Conservation (phyloP, 1,140 invertebrate species). For the Pogonomyrmex californicus region DNA sequence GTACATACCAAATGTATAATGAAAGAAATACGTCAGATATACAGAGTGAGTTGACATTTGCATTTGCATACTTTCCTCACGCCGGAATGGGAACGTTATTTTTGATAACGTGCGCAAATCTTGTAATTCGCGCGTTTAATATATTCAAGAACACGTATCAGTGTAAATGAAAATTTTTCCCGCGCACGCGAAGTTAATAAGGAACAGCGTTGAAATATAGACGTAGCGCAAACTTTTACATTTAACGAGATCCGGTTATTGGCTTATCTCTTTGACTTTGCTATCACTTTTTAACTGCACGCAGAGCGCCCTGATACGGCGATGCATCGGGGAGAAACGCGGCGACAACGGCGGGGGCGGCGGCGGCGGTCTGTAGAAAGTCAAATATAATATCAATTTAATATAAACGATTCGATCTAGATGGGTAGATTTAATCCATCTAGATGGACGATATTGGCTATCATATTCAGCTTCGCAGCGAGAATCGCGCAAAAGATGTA, state of each 20-base stretch:
- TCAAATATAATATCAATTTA: slow-evolving; percentile 52
- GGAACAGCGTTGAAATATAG: background rate
- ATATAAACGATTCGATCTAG: slow-evolving; percentile 36
- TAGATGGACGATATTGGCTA: slow-evolving; percentile 30
- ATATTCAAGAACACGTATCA: background rate
- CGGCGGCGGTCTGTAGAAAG: slow-evolving; percentile 7
- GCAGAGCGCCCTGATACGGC: background rate
- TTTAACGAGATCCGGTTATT: slow-evolving; percentile 33
- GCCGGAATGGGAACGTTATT: background rate
- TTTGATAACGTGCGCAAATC: slow-evolving; percentile 31
- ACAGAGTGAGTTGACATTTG: too few species aligned
- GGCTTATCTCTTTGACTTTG: slow-evolving; percentile 23
- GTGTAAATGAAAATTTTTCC: background rate
- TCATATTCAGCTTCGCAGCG: background rate
- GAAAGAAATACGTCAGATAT: background rate
- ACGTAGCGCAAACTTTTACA: background rate
- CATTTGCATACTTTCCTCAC: background rate
- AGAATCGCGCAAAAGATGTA: slow-evolving; percentile 21
- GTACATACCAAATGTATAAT: background rate
- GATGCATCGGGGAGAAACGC: background rate
- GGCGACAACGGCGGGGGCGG: too few species aligned
- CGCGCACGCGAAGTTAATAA: background rate
- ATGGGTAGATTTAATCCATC: slow-evolving; percentile 16
- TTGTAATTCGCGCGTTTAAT: background rate
- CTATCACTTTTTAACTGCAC: slow-evolving; percentile 40